Evolutionary conservation across 2,113 vertebrate genomes (phyloP).

Genomic region (Engraulis encrasicolus): DNA sequence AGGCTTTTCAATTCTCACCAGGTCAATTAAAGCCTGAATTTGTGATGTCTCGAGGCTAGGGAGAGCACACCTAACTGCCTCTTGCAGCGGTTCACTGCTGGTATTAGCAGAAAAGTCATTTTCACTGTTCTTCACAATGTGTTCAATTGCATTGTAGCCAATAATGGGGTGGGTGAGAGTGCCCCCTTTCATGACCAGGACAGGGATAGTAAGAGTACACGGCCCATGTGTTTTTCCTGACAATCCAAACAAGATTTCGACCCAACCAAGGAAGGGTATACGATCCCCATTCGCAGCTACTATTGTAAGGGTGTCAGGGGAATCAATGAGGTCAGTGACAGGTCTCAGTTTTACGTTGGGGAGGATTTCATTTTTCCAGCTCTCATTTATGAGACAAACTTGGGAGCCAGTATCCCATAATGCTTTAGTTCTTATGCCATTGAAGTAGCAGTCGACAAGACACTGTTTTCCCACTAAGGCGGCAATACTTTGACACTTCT

Average conservation of each 20-base stretch:
- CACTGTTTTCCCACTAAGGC: conserved; percentile 44
- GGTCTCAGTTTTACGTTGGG: conserved; percentile 36
- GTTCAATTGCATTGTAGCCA: conserved; percentile 51
- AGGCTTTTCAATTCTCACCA: conserved; percentile 25
- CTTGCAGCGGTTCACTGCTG: conserved; percentile 4
- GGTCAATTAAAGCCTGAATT: conserved; percentile 20
- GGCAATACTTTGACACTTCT: conserved; percentile 19
- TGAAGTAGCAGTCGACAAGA: conserved; percentile 41
- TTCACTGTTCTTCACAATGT: background rate
- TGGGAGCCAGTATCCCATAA: conserved; percentile 51
- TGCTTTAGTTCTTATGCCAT: conserved; percentile 26
- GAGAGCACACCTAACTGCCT: conserved; percentile 32
- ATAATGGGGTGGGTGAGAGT: conserved; percentile 35
- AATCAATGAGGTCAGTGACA: conserved; percentile 44
- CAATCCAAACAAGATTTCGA: conserved; percentile 31
- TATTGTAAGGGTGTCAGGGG: conserved; percentile 24
- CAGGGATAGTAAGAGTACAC: conserved; percentile 35
- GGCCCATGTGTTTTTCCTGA: conserved; percentile 1
- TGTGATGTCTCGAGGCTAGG: conserved; percentile 28
- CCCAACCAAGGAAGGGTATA: conserved; percentile 42
- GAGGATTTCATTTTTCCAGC: conserved; percentile 32
- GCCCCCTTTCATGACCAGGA: conserved; percentile 43
- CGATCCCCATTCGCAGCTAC: conserved; percentile 39
- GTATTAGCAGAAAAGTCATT: background rate
- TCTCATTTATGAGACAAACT: conserved; percentile 48